Evolutionary conservation across 2,888 invertebrate genomes (phyloP), one percentile per base, ranked within the genome.

Genomic region (Lissonota sp.): DNA sequence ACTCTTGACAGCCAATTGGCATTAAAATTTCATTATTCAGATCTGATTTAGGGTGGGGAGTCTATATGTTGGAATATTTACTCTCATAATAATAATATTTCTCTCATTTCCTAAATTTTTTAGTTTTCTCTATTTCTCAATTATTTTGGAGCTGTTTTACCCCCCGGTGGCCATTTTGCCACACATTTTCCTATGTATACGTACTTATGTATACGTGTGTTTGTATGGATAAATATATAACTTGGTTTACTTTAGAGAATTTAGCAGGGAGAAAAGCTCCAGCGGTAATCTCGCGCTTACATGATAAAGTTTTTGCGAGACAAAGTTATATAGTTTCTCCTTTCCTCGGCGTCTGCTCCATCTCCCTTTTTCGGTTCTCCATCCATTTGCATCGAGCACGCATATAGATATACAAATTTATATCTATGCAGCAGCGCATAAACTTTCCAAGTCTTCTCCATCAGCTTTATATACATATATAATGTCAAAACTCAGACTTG

Each of bases 201-300:
- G 5, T 67, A 5, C n/a, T n/a, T 14, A 53, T 67, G n/a, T 10
- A 3, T 46, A 49, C 8, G 26, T 40, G 10, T 44, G 44, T 44
- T 12, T 55, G 55, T 60, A 66, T 71, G 58, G 60, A 53, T 26
- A 26, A 26, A 26, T 3, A 26, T 26, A 26, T 26, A 26, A 26
- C 1, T 26, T 64, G 51, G 57, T 63, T 76, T 63, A 66, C 73
- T 75, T 67, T 60, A 64, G 70, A 58, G 39, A 81, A 77, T 70
- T 81, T 40, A 64, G 39, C 53, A 40, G 26, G 51, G 55, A 51
- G 60, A 63, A 69, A 72, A 77, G 72, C 69, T 60, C 69, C 49
- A 46, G 69, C 77, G 40, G 77, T 77, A 77, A 81, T 81, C 77
- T 81, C 77, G 77, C 60, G 80, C 77, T 77, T 77, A 77, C 80